Evolutionary conservation across 2,797 vertebrate species (phyloP).

Genomic region (Dicrostonyx torquatus): DNA sequence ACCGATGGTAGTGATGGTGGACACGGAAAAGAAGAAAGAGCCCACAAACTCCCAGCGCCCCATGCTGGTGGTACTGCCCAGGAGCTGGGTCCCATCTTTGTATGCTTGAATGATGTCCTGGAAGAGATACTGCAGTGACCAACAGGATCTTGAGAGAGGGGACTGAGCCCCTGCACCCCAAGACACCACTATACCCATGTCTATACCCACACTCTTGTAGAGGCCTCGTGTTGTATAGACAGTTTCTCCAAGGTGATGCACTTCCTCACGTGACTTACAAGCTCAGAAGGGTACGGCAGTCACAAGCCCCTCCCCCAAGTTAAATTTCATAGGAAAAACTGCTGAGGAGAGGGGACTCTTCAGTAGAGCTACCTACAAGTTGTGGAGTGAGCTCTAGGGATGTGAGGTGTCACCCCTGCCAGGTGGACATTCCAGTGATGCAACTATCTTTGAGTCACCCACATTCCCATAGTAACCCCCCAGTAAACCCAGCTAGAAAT

Average conservation of each 20-base stretch:
- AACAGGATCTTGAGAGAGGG: not conserved
- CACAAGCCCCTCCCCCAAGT: not conserved
- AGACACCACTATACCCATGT: not conserved
- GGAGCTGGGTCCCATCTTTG: constrained; percentile 90
- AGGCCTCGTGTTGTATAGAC: not conserved
- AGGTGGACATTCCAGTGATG: too few species aligned
- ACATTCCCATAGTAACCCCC: not conserved
- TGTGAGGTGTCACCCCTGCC: not conserved
- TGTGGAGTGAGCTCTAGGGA: not conserved
- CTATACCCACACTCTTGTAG: not conserved
- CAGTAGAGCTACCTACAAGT: too few species aligned
- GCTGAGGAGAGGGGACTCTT: not conserved
- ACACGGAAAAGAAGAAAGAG: constrained; percentile 93
- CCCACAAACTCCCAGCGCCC: constrained; percentile 94
- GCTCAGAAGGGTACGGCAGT: too few species aligned
- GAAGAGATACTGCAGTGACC: constrained; percentile 65
- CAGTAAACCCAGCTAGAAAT: not conserved
- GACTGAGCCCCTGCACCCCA: not conserved
- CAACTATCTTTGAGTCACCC: not conserved
- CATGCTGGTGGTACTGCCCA: constrained; percentile 91
- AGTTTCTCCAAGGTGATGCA: not conserved
- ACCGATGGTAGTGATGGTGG: constrained; percentile 94
- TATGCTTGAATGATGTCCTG: constrained; percentile 91
- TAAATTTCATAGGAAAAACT: not conserved
- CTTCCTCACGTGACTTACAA: not conserved